A percentile compares a stretch with the other conserved stretches of the same genome.
Conservation (phyloP, 1,140 invertebrate species). For the Drosophila trapezifrons region DNA sequence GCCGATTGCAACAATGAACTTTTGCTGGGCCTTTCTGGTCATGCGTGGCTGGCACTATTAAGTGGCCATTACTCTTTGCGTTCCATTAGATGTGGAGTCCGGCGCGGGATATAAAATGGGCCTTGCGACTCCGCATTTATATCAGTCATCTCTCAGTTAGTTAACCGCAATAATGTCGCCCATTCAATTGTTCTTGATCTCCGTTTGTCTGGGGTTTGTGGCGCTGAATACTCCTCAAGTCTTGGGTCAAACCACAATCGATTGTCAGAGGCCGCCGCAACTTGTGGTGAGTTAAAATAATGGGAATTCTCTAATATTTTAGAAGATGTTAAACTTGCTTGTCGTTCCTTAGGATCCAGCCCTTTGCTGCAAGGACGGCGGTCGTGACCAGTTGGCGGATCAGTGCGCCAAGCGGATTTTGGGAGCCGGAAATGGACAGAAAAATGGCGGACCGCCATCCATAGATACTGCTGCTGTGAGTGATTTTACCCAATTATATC, state of each 20-base stretch:
- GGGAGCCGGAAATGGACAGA: slow-evolving; percentile 40
- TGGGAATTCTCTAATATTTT: too few relatives aligned
- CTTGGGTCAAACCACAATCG: slow-evolving; percentile 49
- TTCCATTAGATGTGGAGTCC: slow-evolving; percentile 25
- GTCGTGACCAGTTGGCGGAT: slow-evolving; percentile 59
- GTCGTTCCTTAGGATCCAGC: slow-evolving; percentile 57
- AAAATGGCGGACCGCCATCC: slow-evolving; percentile 43
- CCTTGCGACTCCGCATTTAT: slow-evolving; percentile 23
- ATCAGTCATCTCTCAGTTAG: slow-evolving; percentile 50
- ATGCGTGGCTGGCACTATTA: slow-evolving; percentile 71
- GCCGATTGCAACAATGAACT: slow-evolving; percentile 77
- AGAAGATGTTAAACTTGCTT: neutral
- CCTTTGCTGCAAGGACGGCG: slow-evolving; percentile 69
- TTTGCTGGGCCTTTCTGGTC: slow-evolving; percentile 66
- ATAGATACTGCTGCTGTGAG: slow-evolving; percentile 68
- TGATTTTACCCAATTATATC: too few relatives aligned
- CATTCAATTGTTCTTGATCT: slow-evolving; percentile 18
- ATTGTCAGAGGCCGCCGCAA: slow-evolving; percentile 74
- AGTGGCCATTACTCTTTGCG: slow-evolving; percentile 47
- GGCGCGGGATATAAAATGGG: slow-evolving; percentile 63
- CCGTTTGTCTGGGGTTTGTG: slow-evolving; percentile 28
- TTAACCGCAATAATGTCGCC: slow-evolving; percentile 42
- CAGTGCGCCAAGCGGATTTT: slow-evolving; percentile 61
- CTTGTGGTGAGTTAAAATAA: slow-evolving; percentile 59
- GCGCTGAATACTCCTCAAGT: slow-evolving; percentile 3